phyloP scores from a whole-genome alignment of 2,888 invertebrate genomes.

The Campoplex capitator region DNA sequence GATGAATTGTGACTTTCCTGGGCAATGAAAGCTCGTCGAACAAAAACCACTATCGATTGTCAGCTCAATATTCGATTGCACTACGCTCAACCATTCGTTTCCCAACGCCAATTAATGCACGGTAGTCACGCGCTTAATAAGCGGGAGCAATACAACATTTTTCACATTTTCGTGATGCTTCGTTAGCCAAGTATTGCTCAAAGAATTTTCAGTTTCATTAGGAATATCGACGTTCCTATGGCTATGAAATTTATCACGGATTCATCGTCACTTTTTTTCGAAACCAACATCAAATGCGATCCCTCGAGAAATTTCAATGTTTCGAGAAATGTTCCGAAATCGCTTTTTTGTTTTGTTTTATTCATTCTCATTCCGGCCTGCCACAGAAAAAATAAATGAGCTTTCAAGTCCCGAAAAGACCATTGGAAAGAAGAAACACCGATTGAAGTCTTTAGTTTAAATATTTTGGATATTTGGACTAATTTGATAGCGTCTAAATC shows the following conservation, averaged over 20 bases:
- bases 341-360: neutral
- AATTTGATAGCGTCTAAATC: no score
- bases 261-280: no score
- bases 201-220: neutral
- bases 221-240: no score
- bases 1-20: constrained; percentile 81
- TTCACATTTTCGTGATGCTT: neutral
- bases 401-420: neutral
- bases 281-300: no score
- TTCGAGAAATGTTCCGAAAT: no score
- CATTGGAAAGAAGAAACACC: no score
- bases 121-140: neutral
- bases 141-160: neutral
- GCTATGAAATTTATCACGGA: no score
- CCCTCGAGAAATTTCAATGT: no score
- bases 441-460: no score
- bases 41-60: constrained; percentile 24
- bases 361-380: neutral
- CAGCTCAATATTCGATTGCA: constrained; percentile 30
- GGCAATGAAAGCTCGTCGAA: constrained; percentile 51
- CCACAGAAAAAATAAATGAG: neutral
- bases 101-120: neutral
- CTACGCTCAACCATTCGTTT: neutral
- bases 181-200: neutral
- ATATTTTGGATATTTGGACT: no score